Base-by-base conservation (phyloP, 1,140 invertebrate genomes). In the Harlomillsia oculata region DNA sequence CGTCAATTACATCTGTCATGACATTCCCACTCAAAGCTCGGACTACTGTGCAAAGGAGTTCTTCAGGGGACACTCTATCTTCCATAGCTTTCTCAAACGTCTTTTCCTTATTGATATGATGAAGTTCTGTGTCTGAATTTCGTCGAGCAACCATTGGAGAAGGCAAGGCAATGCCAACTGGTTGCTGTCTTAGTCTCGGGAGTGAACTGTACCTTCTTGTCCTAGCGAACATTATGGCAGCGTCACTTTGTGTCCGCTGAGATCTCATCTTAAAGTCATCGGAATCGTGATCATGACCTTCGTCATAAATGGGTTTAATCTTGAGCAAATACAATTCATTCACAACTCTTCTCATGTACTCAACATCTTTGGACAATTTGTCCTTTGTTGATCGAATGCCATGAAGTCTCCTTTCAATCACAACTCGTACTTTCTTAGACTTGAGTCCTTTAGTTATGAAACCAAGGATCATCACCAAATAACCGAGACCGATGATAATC, bases 401-500 rank as follows among this genome's bases (percentile, higher is more conserved):
- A 25, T 62, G 50, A 9, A 89, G 69, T 67, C 84, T 82, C 59
- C 84, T 82, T 68, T 89, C 85, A 37, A 91, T 72, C 62, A 65
- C 64, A 6, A 77, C 75, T 37, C 78, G 75, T 23, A 90, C 77
- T 66, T 80, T 78, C 68, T 89, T 87, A 52, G 84, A 87, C 53
- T 79, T 77, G 73, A 83, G 75, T 11, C 78, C 81, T 59, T 77
- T 72, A 1, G 84, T 82, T 54, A 94, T 88, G 67, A 90, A 91
- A 21, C 85, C 86, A 59, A 93, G 79, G 39, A 94, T 83, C 89
- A 93, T 93, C 14, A 90, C 80, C 40, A 92, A 78, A 70, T 93
- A 94, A 0, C 89, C 89, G 53, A 94, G 74, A 1, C 89, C 89
- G 64, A 91, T 87, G 40, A 89, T 87, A 34, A 92, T 89, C 45